Conservation (phyloP, 2,113 vertebrate species). For the Casuarius casuarius region DNA sequence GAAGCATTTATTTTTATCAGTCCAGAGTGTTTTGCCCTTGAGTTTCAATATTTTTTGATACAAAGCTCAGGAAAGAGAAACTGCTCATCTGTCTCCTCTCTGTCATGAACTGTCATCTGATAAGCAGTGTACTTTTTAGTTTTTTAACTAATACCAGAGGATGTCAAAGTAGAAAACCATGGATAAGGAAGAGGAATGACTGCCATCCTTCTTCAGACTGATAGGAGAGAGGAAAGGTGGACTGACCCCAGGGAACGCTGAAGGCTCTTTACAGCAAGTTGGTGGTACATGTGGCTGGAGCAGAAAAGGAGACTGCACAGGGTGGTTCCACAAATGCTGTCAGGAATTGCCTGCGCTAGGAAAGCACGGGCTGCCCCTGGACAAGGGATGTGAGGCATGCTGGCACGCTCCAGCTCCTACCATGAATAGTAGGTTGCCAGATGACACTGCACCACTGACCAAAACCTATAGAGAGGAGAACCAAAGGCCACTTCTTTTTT, state of each 20-base stretch:
- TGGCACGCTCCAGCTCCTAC: neutral
- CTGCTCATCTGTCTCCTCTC: neutral
- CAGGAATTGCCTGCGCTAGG: neutral
- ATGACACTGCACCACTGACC: neutral
- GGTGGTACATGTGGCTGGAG: neutral
- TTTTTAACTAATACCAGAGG: neutral
- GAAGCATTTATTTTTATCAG: neutral
- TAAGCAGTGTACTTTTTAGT: neutral
- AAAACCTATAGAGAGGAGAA: neutral
- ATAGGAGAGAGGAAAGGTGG: neutral
- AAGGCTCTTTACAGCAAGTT: neutral
- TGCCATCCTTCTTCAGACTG: neutral
- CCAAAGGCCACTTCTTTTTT: neutral
- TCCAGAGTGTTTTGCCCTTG: neutral
- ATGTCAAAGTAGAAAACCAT: neutral
- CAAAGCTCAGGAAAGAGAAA: neutral
- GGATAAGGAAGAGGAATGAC: neutral
- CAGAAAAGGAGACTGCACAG: neutral
- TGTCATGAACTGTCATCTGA: neutral
- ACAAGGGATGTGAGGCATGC: neutral
- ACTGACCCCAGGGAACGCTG: too few relatives aligned
- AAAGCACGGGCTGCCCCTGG: neutral
- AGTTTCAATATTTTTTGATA: neutral
- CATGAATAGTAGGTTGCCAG: neutral
- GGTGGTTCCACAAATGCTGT: neutral